Evolutionary conservation across 2,113 vertebrate species (phyloP).

Genomic region (Hypanus sabinus): DNA sequence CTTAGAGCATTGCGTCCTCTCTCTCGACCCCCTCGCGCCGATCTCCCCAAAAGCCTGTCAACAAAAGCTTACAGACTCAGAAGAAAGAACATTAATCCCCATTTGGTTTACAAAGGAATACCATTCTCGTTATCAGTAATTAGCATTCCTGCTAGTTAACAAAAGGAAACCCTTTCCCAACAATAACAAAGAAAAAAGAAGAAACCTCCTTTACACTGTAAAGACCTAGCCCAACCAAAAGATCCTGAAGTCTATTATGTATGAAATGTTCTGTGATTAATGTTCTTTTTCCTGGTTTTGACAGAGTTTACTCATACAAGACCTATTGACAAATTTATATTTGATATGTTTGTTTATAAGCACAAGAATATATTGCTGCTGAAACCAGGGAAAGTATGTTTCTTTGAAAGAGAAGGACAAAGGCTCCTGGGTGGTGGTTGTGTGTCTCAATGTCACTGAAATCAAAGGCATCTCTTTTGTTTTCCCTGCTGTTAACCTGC

Average conservation of each 20-base stretch:
- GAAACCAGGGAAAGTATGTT: background rate
- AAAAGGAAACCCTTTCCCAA: too few species aligned
- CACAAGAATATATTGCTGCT: background rate
- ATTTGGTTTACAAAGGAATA: too few species aligned
- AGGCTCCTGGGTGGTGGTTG: background rate
- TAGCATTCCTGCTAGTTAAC: too few species aligned
- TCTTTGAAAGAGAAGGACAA: background rate
- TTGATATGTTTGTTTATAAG: background rate
- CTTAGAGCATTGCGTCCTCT: too few species aligned
- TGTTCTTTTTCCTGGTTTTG: background rate
- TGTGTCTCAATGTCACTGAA: background rate
- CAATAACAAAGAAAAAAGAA: too few species aligned
- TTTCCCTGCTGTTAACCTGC: background rate
- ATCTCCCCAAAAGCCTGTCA: too few species aligned
- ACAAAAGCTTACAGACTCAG: too few species aligned
- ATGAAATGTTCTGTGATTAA: background rate
- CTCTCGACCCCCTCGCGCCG: too few species aligned
- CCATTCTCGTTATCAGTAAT: too few species aligned
- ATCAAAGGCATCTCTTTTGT: background rate
- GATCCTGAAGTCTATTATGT: background rate
- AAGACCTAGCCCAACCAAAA: background rate
- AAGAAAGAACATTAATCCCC: too few species aligned
- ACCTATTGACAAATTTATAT: background rate
- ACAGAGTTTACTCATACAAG: background rate
- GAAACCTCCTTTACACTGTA: too few species aligned